These are phyloP conservation scores for Chloroceryle inda DNA, from an alignment of 2,797 vertebrate species.

Conservation along the genomic window DNA sequence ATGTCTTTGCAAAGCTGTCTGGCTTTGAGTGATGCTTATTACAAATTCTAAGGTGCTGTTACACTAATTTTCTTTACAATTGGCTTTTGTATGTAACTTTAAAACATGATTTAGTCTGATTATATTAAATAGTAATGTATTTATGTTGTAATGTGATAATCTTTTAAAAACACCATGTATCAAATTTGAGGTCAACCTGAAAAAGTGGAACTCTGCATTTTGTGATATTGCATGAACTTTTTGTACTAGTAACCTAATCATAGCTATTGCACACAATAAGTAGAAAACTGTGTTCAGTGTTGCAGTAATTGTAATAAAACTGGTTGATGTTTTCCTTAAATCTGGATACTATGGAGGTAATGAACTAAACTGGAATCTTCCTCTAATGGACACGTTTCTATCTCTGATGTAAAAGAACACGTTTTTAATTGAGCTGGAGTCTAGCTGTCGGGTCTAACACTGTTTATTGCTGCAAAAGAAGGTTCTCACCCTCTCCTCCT, in stretches of 20 bases:
- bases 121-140: not conserved
- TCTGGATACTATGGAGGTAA: not conserved
- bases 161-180: not conserved
- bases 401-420: not conserved
- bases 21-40: not conserved
- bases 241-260: not conserved
- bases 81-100: not conserved
- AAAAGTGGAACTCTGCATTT: not conserved
- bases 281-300: not conserved
- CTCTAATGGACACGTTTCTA: not conserved
- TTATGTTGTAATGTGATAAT: not conserved
- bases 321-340: not conserved
- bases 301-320: not conserved
- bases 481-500: conserved; percentile 44
- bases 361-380: not conserved
- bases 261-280: not conserved
- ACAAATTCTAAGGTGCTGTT: not conserved
- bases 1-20: not conserved
- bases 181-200: not conserved
- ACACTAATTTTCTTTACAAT: not conserved
- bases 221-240: not conserved
- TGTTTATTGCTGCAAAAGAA: conserved; percentile 10
- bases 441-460: conserved; percentile 12
- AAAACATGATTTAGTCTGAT: not conserved
- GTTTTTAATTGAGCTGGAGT: not conserved